Evolutionary conservation across 2,888 invertebrate genomes (phyloP).

Genomic region (Syrista parreyssii): DNA sequence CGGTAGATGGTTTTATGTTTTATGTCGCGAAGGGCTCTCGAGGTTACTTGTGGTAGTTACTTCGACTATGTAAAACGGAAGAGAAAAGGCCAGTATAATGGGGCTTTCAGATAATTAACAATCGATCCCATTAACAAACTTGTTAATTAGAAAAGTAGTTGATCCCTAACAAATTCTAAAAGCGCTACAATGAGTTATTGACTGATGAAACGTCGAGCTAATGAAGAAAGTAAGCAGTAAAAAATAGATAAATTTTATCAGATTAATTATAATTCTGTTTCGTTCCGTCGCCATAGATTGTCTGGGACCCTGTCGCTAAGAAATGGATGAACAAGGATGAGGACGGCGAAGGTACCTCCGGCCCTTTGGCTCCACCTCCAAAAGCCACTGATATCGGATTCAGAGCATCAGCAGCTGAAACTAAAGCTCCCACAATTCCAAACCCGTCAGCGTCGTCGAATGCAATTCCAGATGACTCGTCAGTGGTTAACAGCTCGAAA

Average conservation of each 20-base stretch:
- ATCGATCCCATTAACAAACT: neutral
- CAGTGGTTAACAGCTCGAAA: conserved; percentile 41
- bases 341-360: conserved; percentile 73
- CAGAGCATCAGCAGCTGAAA: conserved; percentile 26
- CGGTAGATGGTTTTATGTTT: conserved; percentile 45
- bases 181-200: neutral
- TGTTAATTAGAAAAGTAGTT: neutral
- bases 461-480: conserved; percentile 31
- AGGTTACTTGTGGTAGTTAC: conserved; percentile 57
- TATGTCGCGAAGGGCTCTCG: conserved; percentile 57
- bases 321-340: conserved; percentile 88
- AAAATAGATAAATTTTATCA: neutral
- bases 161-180: neutral
- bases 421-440: conserved; percentile 43
- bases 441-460: conserved; percentile 21
- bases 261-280: neutral
- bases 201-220: neutral
- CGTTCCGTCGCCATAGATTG: conserved; percentile 73
- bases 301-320: conserved; percentile 91
- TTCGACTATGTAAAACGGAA: conserved; percentile 39
- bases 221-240: neutral
- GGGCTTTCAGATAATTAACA: neutral
- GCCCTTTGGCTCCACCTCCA: conserved; percentile 75
- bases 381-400: conserved; percentile 72
- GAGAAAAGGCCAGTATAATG: conserved; percentile 53